A percentile compares a stretch with the other conserved stretches of the same genome.
Evolutionary conservation across 1,140 invertebrate genomes (phyloP).

Genomic region (Zaprionus lachaisei): DNA sequence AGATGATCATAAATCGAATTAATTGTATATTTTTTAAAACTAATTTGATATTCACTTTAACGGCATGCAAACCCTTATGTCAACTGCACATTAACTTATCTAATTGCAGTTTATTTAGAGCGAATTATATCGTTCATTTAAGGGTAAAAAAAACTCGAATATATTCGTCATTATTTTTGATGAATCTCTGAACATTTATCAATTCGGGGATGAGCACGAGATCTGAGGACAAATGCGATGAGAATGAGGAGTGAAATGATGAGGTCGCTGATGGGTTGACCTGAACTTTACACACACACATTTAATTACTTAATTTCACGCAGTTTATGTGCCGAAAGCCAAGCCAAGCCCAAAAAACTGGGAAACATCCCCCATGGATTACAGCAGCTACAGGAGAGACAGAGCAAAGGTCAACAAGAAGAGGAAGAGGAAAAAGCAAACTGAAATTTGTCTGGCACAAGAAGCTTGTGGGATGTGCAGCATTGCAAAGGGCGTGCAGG

Average conservation of each 20-base stretch:
- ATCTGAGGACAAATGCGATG: background rate
- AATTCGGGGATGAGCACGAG: conserved; percentile 3
- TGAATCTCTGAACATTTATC: conserved; percentile 59
- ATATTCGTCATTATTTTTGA: conserved; percentile 22
- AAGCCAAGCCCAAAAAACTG: conserved; percentile 50
- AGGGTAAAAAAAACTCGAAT: background rate
- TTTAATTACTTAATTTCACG: conserved; percentile 83
- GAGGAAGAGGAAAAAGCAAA: conserved; percentile 11
- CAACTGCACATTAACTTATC: background rate
- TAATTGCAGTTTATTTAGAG: background rate
- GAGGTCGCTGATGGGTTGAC: conserved; percentile 35
- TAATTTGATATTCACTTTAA: background rate
- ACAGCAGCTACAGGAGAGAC: conserved; percentile 8
- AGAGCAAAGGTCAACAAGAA: conserved; percentile 5
- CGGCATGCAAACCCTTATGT: background rate
- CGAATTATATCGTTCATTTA: background rate
- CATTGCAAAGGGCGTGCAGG: background rate
- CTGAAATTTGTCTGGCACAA: conserved; percentile 22
- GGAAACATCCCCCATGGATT: conserved; percentile 18
- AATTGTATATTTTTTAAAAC: background rate
- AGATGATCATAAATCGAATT: background rate
- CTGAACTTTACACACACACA: conserved; percentile 37
- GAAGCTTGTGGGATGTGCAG: conserved; percentile 33
- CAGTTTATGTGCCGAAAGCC: conserved; percentile 69
- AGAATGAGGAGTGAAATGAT: conserved; percentile 15